Evolutionary conservation across 2,888 invertebrate genomes (phyloP).

Genomic region (Drosophila kanekoi): DNA sequence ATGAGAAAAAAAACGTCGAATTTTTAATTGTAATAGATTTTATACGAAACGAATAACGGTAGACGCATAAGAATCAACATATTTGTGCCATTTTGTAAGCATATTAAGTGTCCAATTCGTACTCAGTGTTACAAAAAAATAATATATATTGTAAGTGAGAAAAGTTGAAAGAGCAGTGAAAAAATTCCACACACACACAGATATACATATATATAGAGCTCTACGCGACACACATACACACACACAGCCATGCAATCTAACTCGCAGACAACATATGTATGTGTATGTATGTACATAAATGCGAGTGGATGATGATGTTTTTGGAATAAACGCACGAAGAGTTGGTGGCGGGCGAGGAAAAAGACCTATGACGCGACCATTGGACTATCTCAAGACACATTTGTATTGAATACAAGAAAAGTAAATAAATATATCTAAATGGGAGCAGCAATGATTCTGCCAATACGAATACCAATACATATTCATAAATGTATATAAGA

Average conservation of each 20-base stretch:
- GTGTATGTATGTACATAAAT: conserved; percentile 45
- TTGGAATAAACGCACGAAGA: conserved; percentile 61
- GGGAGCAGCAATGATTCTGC: conserved; percentile 18
- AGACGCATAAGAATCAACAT: conserved; percentile 68
- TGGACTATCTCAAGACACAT: conserved; percentile 50
- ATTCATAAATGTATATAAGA: conserved; percentile 20
- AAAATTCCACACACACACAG: conserved; percentile 78
- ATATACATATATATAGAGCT: conserved; percentile 46
- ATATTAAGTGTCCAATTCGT: conserved; percentile 67
- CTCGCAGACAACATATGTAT: conserved; percentile 51
- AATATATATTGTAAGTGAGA: conserved; percentile 73
- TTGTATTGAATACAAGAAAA: conserved; percentile 33
- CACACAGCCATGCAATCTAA: conserved; percentile 55
- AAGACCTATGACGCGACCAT: conserved; percentile 56
- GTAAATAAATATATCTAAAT: conserved; percentile 33
- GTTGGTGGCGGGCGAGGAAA: conserved; percentile 40
- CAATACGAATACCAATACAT: conserved; percentile 37
- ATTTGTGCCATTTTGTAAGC: conserved; percentile 76
- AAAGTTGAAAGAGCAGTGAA: conserved; percentile 73
- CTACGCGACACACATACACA: conserved; percentile 49
- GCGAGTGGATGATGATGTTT: conserved; percentile 75
- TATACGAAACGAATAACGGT: conserved; percentile 68
- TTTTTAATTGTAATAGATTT: conserved; percentile 73
- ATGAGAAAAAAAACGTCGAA: conserved; percentile 77
- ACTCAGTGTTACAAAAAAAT: conserved; percentile 61